Evolutionary conservation across 2,888 invertebrate species (phyloP).

Genomic region (Carpatolechia fugitivella): DNA sequence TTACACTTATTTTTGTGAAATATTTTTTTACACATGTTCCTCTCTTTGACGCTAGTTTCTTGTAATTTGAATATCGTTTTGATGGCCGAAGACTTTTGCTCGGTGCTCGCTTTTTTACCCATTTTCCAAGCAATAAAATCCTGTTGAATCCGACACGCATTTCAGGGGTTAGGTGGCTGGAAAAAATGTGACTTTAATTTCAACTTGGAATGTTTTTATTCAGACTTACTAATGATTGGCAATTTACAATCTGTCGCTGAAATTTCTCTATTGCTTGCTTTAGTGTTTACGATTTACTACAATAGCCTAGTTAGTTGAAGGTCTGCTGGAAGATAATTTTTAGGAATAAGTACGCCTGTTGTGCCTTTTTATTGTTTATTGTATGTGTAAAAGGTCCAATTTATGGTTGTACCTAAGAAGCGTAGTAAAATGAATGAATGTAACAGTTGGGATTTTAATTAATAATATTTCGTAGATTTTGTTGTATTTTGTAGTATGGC

Average conservation of each 20-base stretch:
- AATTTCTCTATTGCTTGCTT: not conserved
- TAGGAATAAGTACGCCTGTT: no score
- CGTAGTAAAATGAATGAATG: no score
- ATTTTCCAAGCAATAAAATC: conserved; percentile 68
- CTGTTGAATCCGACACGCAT: conserved; percentile 59
- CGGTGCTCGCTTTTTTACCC: conserved; percentile 50
- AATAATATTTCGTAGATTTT: no score
- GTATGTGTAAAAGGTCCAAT: no score
- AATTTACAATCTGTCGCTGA: conserved; percentile 10
- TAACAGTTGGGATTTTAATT: no score
- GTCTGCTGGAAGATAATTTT: no score
- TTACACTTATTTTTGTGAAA: no score
- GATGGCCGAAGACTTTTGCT: conserved; percentile 45
- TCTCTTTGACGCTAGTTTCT: not conserved
- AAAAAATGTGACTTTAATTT: conserved; percentile 56
- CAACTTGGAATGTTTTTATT: conserved; percentile 23
- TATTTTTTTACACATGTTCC: no score
- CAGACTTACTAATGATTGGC: conserved; percentile 20
- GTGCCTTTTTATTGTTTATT: no score
- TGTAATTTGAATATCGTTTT: conserved; percentile 21
- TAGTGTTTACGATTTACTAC: no score
- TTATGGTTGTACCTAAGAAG: no score
- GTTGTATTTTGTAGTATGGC: no score
- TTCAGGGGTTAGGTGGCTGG: conserved; percentile 55
- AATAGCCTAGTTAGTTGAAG: not conserved